Base-by-base conservation (phyloP, 2,113 vertebrate genomes). In the Vimba vimba region DNA sequence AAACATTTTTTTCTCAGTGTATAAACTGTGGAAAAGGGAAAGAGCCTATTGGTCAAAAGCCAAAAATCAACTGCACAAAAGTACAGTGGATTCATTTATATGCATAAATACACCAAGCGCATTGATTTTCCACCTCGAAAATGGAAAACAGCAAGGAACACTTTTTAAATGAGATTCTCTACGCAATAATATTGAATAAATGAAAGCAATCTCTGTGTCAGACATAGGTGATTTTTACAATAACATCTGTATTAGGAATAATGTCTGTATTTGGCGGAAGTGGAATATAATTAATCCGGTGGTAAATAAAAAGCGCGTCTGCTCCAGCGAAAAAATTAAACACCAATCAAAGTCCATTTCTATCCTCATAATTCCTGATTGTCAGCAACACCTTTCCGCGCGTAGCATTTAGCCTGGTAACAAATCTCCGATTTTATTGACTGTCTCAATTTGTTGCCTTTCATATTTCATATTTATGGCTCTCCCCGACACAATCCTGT, bases 391-490 rank as follows among this genome's bases (percentile, higher is more conserved):
- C 93, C 94, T 94, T 96, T 96, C 93, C 91, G 91, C 87, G 91
- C 91, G 92, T 93, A 92, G 91, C 91, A 94, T 94, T 92, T 91
- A 93, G 94, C 75, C 90, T 90, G 93, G 93, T 94, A 95, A 97
- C 95, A 96, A 97, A 97, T 96, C 94, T 95, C 92, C 90, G 86
- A 91, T 96, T 97, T 97, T 97, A 97, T 96, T 97, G 96, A 95
- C 96, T 95, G 95, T 95, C 95, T 97, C 95, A 95, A 96, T 97
- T 96, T 97, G 94, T 91, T 92, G 92, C 93, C 88, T 92, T 96
- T 96, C 96, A 96, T 97, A 96, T 97, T 97, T 97, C 95, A 97
- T 91, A 94, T 97, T 98, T 97, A 97, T 95, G 94, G 94, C 92
- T 92, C 88, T 92, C 96, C 95, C 95, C 94, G 94, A 94, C 94